Percentiles rank a stretch among this genome's conserved stretches.
Evolutionary conservation across 2,113 vertebrate genomes (phyloP).

Genomic region (Miniopterus natalensis): DNA sequence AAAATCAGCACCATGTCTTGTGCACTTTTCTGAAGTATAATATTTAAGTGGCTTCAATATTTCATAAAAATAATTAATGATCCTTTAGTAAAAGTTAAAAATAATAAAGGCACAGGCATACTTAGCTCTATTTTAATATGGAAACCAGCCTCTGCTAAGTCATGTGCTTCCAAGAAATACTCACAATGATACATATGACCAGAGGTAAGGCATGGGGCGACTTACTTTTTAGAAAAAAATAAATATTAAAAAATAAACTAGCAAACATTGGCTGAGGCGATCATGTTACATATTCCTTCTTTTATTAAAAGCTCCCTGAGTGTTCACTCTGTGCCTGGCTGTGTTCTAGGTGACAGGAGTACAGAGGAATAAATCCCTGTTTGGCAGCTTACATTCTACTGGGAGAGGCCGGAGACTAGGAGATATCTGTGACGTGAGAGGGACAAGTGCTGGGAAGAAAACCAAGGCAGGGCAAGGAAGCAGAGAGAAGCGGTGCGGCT

Average conservation of each 20-base stretch:
- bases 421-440: background rate
- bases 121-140: background rate
- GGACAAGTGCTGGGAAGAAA: background rate
- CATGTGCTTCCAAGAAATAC: background rate
- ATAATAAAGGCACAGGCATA: background rate
- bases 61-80: background rate
- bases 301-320: background rate
- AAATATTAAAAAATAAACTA: background rate
- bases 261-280: background rate
- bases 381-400: background rate
- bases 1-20: background rate
- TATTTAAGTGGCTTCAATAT: constrained; percentile 14
- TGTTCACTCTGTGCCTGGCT: background rate
- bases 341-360: background rate
- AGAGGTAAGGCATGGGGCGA: background rate
- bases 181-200: background rate
- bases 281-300: background rate
- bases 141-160: background rate
- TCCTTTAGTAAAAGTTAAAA: constrained; percentile 24
- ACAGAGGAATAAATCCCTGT: background rate
- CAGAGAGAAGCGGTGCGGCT: background rate
- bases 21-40: background rate
- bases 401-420: background rate
- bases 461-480: background rate
- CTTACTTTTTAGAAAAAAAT: constrained; percentile 42